Percentiles rank a stretch among this genome's conserved stretches.
These are phyloP conservation scores for Mesochorus sp. DNA, from an alignment of 2,888 invertebrate species.

Conservation along the genomic window DNA sequence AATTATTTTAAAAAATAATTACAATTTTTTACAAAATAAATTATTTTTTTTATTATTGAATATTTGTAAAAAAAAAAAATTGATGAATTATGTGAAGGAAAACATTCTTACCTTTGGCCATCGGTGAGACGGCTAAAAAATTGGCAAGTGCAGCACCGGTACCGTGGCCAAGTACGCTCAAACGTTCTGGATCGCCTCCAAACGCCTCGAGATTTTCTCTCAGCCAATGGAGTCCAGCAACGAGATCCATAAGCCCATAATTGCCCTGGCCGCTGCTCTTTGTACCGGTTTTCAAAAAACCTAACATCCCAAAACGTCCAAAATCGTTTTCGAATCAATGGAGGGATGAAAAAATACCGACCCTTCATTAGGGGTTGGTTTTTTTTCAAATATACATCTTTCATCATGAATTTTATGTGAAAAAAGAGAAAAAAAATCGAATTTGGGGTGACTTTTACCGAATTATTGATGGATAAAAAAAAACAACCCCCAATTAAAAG, in stretches of 20 bases:
- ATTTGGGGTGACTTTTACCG: too few relatives aligned
- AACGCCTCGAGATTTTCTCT: slow-evolving; percentile 97
- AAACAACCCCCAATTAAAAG: too few relatives aligned
- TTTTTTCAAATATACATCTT: too few relatives aligned
- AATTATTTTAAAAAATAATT: too few relatives aligned
- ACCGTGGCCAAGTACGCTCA: slow-evolving; percentile 97
- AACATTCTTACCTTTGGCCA: slow-evolving; percentile 90
- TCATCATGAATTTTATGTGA: too few relatives aligned
- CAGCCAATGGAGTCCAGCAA: slow-evolving; percentile 98
- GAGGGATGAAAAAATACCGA: too few relatives aligned
- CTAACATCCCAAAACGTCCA: slow-evolving; percentile 81
- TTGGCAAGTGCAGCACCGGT: slow-evolving; percentile 98
- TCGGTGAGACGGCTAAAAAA: slow-evolving; percentile 97
- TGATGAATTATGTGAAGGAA: neutral
- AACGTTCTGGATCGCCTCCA: slow-evolving; percentile 95
- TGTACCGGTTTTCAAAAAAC: slow-evolving; percentile 95
- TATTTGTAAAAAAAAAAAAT: neutral
- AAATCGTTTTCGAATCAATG: too few relatives aligned
- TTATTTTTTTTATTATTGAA: too few relatives aligned
- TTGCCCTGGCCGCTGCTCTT: slow-evolving; percentile 95
- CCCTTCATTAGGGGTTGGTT: too few relatives aligned
- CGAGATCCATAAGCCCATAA: slow-evolving; percentile 95
- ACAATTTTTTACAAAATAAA: too few relatives aligned
- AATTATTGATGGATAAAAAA: too few relatives aligned
- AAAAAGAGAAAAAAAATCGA: too few relatives aligned